Base-by-base conservation (phyloP, 1,140 invertebrate species). In the Eumaeus atala region DNA sequence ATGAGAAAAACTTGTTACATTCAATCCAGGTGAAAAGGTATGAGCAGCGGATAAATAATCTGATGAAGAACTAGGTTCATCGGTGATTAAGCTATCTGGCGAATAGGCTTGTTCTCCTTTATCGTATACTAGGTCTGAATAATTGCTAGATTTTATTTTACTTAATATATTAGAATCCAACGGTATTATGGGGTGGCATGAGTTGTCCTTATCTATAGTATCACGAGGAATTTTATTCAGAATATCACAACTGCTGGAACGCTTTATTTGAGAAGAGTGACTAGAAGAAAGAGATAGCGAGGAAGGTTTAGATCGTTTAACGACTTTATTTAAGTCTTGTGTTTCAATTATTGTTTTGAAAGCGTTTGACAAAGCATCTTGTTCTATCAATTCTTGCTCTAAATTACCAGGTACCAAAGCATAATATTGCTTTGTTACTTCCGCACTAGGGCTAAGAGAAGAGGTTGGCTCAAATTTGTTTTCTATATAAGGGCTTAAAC, bases 61-160 rank as follows among this genome's bases (percentile, higher is more conserved):
- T 44, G 84, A 87, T 49, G 84, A 82, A 48, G 81, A 84, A 66
- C 83, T 87, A 9, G 74, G 78, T 42, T 87, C 84, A 52, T 87
- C 84, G 3, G 72, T 67, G 18, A 84, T 74, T 48, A 87, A 72
- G 58, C 83, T 87, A 65, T 87, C 83, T 14, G 81, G 81, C 4
- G 83, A 79, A 56, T 74, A 82, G 9, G 70, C 51, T 49, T 65
- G 35, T 38, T 78, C 77, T 37, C 60, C 33, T 59, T 67, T 74
- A 3, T 76, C 77, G 21, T 18, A 18, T 12, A 51, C 33, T 14
- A 56, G 18, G 48, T 68, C 65, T 51, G 53, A 62, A 58, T 11
- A 49, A 36, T 56, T 28, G 14, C 16, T 16, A 37, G 10, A 50
- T 54, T 60, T 57, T 34, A 38, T 50, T 53, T 61, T 50, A 51